Percentiles rank a stretch among this genome's conserved stretches.
phyloP scores from a whole-genome alignment of 1,140 invertebrate species.

The Sycobia sp. region DNA sequence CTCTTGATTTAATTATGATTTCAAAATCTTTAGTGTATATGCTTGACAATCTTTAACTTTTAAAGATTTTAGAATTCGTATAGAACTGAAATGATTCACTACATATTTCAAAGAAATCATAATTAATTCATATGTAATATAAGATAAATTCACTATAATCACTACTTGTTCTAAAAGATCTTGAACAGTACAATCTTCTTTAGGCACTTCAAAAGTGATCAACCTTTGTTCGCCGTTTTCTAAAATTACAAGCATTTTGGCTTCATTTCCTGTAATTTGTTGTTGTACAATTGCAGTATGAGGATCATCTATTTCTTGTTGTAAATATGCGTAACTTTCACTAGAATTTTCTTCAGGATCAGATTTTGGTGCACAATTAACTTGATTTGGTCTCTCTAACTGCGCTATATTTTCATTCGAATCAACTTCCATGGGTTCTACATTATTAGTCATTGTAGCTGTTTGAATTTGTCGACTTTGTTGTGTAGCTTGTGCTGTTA shows the following conservation, averaged over 20 bases:
- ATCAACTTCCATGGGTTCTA: constrained; percentile 37
- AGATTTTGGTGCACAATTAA: constrained; percentile 34
- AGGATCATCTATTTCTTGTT: constrained; percentile 53
- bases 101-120: no score
- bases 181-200: constrained; percentile 78
- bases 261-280: constrained; percentile 65
- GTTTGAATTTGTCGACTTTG: constrained; percentile 34
- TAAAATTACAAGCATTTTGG: constrained; percentile 77
- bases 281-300: constrained; percentile 51
- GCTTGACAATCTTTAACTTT: no score
- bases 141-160: no score
- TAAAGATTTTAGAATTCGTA: no score
- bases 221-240: constrained; percentile 76
- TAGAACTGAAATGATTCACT: no score
- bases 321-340: constrained; percentile 50
- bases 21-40: no score
- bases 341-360: constrained; percentile 41
- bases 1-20: no score
- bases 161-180: constrained; percentile 76
- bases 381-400: constrained; percentile 32
- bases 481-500: constrained; percentile 44
- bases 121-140: no score
- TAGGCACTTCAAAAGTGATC: constrained; percentile 78
- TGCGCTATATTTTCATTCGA: constrained; percentile 35
- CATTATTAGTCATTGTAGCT: constrained; percentile 14